phyloP scores from a whole-genome alignment of 2,888 invertebrate species.

The Flexamia atlantica region DNA sequence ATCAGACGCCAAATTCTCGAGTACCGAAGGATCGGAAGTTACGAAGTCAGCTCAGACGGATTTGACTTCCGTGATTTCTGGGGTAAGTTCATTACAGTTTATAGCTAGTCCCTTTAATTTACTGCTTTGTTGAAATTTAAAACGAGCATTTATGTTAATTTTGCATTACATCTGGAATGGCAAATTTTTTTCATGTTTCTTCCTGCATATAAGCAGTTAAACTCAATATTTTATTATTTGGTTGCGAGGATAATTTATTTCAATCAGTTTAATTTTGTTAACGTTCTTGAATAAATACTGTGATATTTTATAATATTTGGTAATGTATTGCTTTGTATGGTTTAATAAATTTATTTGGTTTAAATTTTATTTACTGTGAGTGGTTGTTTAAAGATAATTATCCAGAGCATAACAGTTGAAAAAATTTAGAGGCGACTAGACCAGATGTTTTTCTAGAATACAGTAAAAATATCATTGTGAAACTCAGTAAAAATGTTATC shows the following conservation, averaged over 20 bases:
- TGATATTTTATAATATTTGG: background rate
- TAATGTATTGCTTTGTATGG: background rate
- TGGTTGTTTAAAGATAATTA: background rate
- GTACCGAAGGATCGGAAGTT: conserved; percentile 77
- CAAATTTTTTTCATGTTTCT: background rate
- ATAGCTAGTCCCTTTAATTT: background rate
- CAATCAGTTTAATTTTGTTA: background rate
- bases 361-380: background rate
- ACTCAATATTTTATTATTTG: background rate
- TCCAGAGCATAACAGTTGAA: no score
- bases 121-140: background rate
- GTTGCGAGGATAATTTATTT: background rate
- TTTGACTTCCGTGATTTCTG: conserved; percentile 79
- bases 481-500: no score
- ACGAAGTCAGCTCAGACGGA: conserved; percentile 78
- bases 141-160: conserved; percentile 3
- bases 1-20: conserved; percentile 79
- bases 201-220: background rate
- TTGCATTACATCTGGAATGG: background rate
- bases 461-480: no score
- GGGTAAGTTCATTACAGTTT: conserved; percentile 74
- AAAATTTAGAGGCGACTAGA: no score
- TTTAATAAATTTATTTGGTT: background rate
- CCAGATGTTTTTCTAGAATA: no score
- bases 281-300: background rate